Percentiles rank a stretch among this genome's conserved stretches.
These are phyloP conservation scores for Aplodontia rufa DNA, from an alignment of 2,113 vertebrate species.

Conservation along the genomic window DNA sequence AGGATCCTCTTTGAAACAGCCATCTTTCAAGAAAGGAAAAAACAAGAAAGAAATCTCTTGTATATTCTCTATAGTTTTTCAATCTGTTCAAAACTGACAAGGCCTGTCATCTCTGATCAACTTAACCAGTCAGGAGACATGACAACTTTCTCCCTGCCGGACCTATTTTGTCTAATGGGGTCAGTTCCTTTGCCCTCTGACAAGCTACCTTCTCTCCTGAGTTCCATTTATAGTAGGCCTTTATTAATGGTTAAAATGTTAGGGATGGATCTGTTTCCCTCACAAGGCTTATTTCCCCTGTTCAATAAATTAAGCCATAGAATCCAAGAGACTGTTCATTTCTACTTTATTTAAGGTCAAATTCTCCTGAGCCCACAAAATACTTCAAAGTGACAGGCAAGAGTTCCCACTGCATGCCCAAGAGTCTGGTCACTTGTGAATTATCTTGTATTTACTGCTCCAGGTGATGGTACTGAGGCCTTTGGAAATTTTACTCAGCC, in stretches of 20 bases:
- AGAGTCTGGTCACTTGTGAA: neutral
- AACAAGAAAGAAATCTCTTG: conserved; percentile 34
- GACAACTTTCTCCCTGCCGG: conserved; percentile 46
- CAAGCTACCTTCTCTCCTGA: conserved; percentile 46
- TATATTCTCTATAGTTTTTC: conserved; percentile 40
- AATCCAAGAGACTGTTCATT: conserved; percentile 33
- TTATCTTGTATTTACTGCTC: conserved; percentile 37
- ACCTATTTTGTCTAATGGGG: conserved; percentile 73
- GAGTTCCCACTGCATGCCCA: neutral
- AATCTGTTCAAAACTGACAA: conserved; percentile 37
- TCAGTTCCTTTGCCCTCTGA: conserved; percentile 60
- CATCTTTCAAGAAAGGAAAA: conserved; percentile 53
- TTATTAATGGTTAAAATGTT: conserved; percentile 65
- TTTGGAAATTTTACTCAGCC: neutral
- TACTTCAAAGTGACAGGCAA: neutral
- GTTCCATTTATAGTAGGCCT: conserved; percentile 70
- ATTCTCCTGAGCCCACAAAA: conserved; percentile 24
- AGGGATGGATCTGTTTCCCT: conserved; percentile 29
- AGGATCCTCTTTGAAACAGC: conserved; percentile 51
- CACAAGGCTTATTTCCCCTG: conserved; percentile 39
- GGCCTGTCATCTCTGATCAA: conserved; percentile 69
- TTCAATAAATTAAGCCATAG: conserved; percentile 62
- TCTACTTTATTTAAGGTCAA: conserved; percentile 53
- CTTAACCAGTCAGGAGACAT: conserved; percentile 38
- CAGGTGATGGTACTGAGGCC: neutral